phyloP scores from a whole-genome alignment of 2,888 invertebrate species.

The Ptychoptera contaminata region DNA sequence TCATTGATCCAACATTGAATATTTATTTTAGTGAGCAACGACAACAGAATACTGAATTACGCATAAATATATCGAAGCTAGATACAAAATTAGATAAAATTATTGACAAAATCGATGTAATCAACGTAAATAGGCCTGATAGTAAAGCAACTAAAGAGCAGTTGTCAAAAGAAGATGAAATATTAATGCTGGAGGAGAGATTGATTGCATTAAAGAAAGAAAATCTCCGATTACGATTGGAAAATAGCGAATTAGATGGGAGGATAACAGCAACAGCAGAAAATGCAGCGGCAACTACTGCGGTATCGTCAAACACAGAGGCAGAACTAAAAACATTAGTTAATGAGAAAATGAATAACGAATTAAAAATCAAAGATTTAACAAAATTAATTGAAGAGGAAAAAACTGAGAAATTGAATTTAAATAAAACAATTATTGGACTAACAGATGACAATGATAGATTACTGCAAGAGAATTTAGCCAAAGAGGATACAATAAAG shows the following conservation, averaged over 20 bases:
- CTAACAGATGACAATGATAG: too few relatives aligned
- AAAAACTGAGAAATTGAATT: too few relatives aligned
- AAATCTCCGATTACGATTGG: slow-evolving; percentile 24
- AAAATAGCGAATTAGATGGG: slow-evolving; percentile 24
- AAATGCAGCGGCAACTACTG: neutral
- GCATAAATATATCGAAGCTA: slow-evolving; percentile 45
- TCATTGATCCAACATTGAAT: slow-evolving; percentile 31
- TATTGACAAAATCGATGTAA: slow-evolving; percentile 33
- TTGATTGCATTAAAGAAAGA: slow-evolving; percentile 24
- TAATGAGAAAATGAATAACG: too few relatives aligned
- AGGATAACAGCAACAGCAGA: slow-evolving; percentile 19
- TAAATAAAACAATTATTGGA: too few relatives aligned
- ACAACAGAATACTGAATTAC: slow-evolving; percentile 48
- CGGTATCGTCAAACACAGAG: neutral
- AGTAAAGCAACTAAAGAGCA: neutral
- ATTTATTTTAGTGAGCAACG: slow-evolving; percentile 42
- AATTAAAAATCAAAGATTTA: too few relatives aligned
- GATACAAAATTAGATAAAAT: slow-evolving; percentile 46
- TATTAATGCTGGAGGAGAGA: slow-evolving; percentile 25
- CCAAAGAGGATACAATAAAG: too few relatives aligned
- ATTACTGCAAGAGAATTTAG: too few relatives aligned
- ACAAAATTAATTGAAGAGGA: too few relatives aligned
- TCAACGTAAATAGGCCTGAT: slow-evolving; percentile 5
- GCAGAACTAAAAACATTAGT: too few relatives aligned
- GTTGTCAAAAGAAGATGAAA: slow-evolving; percentile 16